Percentiles rank a stretch among this genome's conserved stretches.
Conservation (phyloP, 2,113 vertebrate genomes). For the Steatornis caripensis region DNA sequence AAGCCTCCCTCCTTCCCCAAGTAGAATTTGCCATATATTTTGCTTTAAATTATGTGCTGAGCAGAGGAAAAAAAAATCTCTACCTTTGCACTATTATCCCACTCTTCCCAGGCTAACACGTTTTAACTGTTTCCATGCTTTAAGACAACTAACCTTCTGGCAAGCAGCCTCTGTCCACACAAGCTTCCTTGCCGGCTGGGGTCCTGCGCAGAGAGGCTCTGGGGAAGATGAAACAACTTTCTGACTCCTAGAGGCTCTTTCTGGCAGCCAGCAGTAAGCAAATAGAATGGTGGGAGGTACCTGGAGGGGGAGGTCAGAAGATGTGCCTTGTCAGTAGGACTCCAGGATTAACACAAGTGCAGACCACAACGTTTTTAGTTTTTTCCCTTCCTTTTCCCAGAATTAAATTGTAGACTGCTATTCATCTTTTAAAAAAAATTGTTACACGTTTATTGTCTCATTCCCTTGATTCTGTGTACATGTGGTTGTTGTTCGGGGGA, state of each 20-base stretch:
- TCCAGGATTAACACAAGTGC: fast-evolving
- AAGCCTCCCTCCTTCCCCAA: background rate
- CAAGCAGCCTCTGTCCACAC: background rate
- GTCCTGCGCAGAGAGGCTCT: background rate
- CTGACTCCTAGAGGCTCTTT: background rate
- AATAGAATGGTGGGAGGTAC: background rate
- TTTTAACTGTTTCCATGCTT: background rate
- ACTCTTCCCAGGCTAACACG: background rate
- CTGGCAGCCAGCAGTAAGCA: background rate
- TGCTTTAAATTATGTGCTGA: background rate
- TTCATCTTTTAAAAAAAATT: background rate
- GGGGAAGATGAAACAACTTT: background rate
- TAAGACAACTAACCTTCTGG: background rate
- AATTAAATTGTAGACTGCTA: background rate
- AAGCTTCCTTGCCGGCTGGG: fast-evolving
- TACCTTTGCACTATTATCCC: background rate
- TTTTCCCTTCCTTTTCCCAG: too few relatives aligned
- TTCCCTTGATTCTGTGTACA: background rate
- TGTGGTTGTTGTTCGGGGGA: background rate
- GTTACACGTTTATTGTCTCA: background rate
- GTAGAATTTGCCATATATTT: background rate
- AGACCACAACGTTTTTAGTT: background rate
- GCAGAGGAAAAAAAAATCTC: too few relatives aligned
- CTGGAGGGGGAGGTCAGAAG: background rate
- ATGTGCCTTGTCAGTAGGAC: fast-evolving